phyloP scores from a whole-genome alignment of 92 coral and sea anemone genomes.

The Heteractis magnifica region DNA sequence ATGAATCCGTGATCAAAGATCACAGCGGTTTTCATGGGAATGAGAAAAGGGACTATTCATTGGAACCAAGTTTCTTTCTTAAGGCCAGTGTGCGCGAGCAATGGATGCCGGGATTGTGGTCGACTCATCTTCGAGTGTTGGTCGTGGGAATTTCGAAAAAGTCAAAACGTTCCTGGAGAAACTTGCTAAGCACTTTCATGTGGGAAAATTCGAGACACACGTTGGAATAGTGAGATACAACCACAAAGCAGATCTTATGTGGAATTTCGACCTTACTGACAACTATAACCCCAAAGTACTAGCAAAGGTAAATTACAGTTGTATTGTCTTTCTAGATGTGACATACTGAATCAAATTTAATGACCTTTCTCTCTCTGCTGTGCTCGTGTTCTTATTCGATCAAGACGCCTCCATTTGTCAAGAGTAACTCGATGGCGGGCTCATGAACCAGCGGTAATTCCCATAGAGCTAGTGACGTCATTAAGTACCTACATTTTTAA shows the following conservation, averaged over 20 bases:
- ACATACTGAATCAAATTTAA: background rate
- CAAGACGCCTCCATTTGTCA: background rate
- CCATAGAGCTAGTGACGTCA: no score
- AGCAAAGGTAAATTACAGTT: constrained; percentile 1
- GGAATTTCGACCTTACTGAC: constrained; percentile 24
- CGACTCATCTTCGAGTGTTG: constrained; percentile 63
- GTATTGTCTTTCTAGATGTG: background rate
- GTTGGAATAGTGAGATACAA: constrained; percentile 55
- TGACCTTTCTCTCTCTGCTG: background rate
- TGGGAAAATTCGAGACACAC: constrained; percentile 29
- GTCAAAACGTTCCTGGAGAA: constrained; percentile 45
- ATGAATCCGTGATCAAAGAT: no score
- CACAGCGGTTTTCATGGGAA: no score
- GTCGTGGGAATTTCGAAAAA: constrained; percentile 28
- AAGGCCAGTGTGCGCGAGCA: constrained; percentile 18
- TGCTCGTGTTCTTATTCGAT: background rate
- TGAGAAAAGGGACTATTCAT: no score
- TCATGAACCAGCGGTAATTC: no score
- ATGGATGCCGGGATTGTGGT: constrained; percentile 58
- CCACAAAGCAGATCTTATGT: constrained; percentile 17
- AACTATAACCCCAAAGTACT: constrained; percentile 11
- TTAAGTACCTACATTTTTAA: no score
- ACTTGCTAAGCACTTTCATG: constrained; percentile 33
- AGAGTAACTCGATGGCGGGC: no score
- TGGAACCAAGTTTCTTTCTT: background rate